Evolutionary conservation across 2,888 invertebrate species (phyloP).

Genomic region (Drosophila macrospina): DNA sequence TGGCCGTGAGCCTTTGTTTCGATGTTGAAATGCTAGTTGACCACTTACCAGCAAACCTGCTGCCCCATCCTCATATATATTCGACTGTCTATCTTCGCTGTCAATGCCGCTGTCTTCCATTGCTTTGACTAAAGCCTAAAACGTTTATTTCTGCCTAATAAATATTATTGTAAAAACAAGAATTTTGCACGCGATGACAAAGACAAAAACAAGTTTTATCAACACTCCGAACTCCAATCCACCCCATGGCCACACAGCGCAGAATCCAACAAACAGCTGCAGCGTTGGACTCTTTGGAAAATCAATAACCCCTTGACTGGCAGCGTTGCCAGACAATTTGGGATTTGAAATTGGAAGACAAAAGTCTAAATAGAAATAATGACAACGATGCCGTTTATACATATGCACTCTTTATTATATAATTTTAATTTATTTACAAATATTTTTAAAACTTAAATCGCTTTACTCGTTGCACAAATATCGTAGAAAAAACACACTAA

Average conservation of each 20-base stretch:
- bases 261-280: slow-evolving; percentile 69
- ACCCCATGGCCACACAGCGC: slow-evolving; percentile 62
- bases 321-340: slow-evolving; percentile 59
- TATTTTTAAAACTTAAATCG: slow-evolving; percentile 76
- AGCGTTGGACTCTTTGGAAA: slow-evolving; percentile 47
- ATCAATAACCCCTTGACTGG: slow-evolving; percentile 67
- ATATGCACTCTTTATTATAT: slow-evolving; percentile 75
- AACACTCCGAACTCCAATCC: slow-evolving; percentile 68
- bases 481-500: slow-evolving; percentile 76
- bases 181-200: slow-evolving; percentile 56
- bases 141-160: slow-evolving; percentile 18
- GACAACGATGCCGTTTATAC: slow-evolving; percentile 39
- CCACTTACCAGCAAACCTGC: slow-evolving; percentile 69
- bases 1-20: slow-evolving; percentile 46
- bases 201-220: slow-evolving; percentile 70
- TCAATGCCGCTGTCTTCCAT: slow-evolving; percentile 85
- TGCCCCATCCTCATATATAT: slow-evolving; percentile 71
- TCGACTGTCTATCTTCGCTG: slow-evolving; percentile 83
- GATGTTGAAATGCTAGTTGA: slow-evolving; percentile 1
- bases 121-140: slow-evolving; percentile 29
- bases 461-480: slow-evolving; percentile 73
- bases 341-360: slow-evolving; percentile 17
- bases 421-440: slow-evolving; percentile 76
- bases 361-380: not conserved
- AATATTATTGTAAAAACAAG: slow-evolving; percentile 13